Evolutionary conservation across 2,113 vertebrate species (phyloP).

Genomic region (Protomyctophum bolini): DNA sequence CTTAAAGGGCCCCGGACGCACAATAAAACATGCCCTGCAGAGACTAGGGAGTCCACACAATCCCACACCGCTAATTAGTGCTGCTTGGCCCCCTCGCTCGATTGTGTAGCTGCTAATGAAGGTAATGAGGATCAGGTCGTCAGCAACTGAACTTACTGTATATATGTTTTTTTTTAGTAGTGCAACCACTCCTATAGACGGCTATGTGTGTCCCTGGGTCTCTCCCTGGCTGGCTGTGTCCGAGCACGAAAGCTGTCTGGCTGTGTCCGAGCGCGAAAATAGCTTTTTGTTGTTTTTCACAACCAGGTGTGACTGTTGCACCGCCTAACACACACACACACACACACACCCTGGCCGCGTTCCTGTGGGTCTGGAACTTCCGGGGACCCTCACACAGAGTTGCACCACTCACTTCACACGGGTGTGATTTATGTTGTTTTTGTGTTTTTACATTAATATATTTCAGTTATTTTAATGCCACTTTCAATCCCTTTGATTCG

Average conservation of each 20-base stretch:
- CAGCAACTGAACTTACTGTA: slow-evolving; percentile 17
- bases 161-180: slow-evolving; percentile 7
- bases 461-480: slow-evolving; percentile 15
- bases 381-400: too few relatives aligned
- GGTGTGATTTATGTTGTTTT: too few relatives aligned
- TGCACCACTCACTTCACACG: too few relatives aligned
- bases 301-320: too few relatives aligned
- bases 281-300: too few relatives aligned
- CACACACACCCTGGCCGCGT: too few relatives aligned
- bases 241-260: too few relatives aligned
- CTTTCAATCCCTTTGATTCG: slow-evolving; percentile 22
- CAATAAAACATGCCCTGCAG: slow-evolving; percentile 44
- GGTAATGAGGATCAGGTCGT: slow-evolving; percentile 47
- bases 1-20: slow-evolving; percentile 51
- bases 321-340: too few relatives aligned
- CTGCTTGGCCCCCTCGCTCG: slow-evolving; percentile 45
- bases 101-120: slow-evolving; percentile 55
- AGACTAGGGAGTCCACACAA: slow-evolving; percentile 30
- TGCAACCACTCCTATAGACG: neutral
- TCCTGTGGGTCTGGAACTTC: too few relatives aligned
- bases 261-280: too few relatives aligned
- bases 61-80: slow-evolving; percentile 52
- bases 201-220: too few relatives aligned
- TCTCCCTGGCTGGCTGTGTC: too few relatives aligned
- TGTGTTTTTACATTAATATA: neutral